Evolutionary conservation across 2,113 vertebrate genomes (phyloP).

Genomic region (Camarhynchus parvulus): DNA sequence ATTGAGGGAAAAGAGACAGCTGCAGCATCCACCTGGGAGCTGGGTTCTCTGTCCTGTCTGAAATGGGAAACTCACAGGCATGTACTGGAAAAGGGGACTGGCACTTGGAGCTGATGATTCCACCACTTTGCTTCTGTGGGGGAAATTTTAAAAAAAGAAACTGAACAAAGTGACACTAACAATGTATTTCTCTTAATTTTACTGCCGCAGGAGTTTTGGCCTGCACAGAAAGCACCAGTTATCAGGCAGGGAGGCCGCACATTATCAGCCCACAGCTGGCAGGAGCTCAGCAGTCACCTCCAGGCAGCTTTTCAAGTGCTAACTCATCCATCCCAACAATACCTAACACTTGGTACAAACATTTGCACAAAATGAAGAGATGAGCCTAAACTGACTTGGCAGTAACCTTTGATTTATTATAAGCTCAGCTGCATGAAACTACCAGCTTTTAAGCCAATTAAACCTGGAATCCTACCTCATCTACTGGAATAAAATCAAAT

Average conservation of each 20-base stretch:
- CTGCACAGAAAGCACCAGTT: rapidly evolving
- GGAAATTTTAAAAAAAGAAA: not conserved
- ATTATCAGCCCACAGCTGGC: rapidly evolving
- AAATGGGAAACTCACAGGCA: not conserved
- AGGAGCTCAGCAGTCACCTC: not conserved
- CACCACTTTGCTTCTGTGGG: not conserved
- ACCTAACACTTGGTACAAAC: not conserved
- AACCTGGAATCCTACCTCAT: not conserved
- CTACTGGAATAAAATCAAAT: not conserved
- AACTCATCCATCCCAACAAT: not conserved
- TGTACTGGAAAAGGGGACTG: not conserved
- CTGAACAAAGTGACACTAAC: not conserved
- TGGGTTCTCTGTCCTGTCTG: not conserved
- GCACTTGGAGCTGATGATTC: rapidly evolving
- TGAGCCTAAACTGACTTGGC: not conserved
- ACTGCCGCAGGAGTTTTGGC: not conserved
- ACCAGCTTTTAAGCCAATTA: not conserved
- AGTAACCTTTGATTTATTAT: not conserved
- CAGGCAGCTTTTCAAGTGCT: rapidly evolving
- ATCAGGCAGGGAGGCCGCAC: rapidly evolving
- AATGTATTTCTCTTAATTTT: not conserved
- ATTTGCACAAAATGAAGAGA: not conserved
- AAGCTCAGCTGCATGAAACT: not conserved
- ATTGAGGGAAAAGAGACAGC: not conserved
- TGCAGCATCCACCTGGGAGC: not conserved